Conservation (phyloP, 1,140 invertebrate species). For the Heliconius congener region DNA sequence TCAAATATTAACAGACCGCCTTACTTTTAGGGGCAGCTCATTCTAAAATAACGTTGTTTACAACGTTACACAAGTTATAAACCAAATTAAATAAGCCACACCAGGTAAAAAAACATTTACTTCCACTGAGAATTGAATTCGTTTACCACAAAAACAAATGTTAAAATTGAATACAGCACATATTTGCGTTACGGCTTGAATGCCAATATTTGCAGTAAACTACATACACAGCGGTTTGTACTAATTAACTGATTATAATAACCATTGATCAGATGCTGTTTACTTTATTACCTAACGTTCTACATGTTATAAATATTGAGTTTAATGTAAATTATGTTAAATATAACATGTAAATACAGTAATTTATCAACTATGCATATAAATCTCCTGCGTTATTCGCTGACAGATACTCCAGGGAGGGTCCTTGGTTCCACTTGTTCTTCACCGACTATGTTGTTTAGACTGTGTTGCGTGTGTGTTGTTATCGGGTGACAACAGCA, state of each 20-base stretch:
- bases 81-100: too few species aligned
- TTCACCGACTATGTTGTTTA: too few species aligned
- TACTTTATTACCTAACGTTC: conserved; percentile 13
- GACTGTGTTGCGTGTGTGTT: too few species aligned
- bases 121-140: not conserved
- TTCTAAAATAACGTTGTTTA: too few species aligned
- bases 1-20: too few species aligned
- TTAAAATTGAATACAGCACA: not conserved
- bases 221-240: conserved; percentile 10
- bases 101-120: too few species aligned
- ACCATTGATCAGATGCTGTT: not conserved
- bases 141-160: not conserved
- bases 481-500: too few species aligned
- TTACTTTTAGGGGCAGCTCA: too few species aligned
- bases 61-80: too few species aligned
- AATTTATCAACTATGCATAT: not conserved
- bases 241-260: conserved; percentile 28
- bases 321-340: not conserved
- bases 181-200: not conserved
- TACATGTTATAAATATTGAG: not conserved
- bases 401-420: too few species aligned
- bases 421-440: too few species aligned
- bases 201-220: conserved; percentile 5
- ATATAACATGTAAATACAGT: not conserved
- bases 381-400: too few species aligned